A percentile compares a stretch with the other conserved stretches of the same genome.
These are phyloP conservation scores for Lycodopsis pacificus DNA, from an alignment of 2,797 vertebrate genomes.

Conservation along the genomic window DNA sequence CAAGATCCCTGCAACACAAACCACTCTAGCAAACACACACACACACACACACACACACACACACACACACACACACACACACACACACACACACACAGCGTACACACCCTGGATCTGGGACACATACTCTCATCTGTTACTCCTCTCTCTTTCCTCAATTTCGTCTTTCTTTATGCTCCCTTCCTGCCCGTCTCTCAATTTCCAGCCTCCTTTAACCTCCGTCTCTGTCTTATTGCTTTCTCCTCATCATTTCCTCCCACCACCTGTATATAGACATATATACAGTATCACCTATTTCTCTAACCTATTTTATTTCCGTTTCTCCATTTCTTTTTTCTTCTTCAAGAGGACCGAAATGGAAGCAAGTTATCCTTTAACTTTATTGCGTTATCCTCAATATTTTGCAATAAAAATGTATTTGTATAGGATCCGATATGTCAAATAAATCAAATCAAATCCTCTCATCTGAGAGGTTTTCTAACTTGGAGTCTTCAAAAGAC, in stretches of 20 bases:
- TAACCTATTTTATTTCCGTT: not conserved
- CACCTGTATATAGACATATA: not conserved
- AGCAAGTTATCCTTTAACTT: not conserved
- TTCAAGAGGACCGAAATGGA: not conserved
- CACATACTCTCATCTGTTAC: constrained; percentile 78
- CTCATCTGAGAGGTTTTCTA: not conserved
- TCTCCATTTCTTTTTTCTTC: not conserved
- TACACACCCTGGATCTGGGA: constrained; percentile 69
- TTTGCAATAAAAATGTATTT: not conserved
- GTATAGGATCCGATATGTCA: not conserved
- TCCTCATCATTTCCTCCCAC: constrained; percentile 30
- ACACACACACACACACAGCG: constrained; percentile 28
- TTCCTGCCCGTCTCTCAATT: constrained; percentile 64
- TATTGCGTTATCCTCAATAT: not conserved
- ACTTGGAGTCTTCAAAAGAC: not conserved
- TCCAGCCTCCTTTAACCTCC: constrained; percentile 49
- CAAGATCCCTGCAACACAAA: constrained; percentile 82
- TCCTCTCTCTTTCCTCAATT: constrained; percentile 62
- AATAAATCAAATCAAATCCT: not conserved
- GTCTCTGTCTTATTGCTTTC: constrained; percentile 42
- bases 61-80: constrained; percentile 43
- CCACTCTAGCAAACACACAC: constrained; percentile 72
- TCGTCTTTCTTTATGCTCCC: constrained; percentile 60
- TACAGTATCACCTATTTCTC: not conserved
- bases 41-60: constrained; percentile 44